Conservation (phyloP, 2,888 invertebrate species). For the Erebia ligea region DNA sequence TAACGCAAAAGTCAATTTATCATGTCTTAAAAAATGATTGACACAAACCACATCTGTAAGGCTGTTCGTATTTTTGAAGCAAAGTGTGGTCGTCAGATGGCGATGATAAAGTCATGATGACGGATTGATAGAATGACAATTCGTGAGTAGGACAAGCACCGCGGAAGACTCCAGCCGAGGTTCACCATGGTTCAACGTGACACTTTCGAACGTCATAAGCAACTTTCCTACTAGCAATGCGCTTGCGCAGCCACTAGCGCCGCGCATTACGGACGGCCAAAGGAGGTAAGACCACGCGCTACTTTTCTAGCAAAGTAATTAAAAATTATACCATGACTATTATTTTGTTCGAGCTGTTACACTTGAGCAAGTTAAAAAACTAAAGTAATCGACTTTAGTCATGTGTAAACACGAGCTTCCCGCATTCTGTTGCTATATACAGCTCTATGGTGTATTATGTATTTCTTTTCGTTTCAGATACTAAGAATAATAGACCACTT, state of each 20-base stretch:
- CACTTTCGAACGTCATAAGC: conserved; percentile 82
- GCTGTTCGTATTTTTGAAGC: conserved; percentile 54
- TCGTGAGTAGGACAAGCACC: conserved; percentile 79
- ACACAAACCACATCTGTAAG: conserved; percentile 61
- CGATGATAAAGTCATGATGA: conserved; percentile 74
- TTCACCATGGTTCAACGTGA: conserved; percentile 83
- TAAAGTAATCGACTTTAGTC: conserved; percentile 46
- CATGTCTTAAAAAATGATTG: conserved; percentile 48
- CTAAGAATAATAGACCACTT: too few species aligned
- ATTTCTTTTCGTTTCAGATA: background rate
- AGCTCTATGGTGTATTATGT: background rate
- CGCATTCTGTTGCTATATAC: conserved; percentile 15
- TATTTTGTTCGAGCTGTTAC: conserved; percentile 63
- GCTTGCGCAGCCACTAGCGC: conserved; percentile 55
- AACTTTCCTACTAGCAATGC: conserved; percentile 83
- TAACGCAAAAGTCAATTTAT: conserved; percentile 32
- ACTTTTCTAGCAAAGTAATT: conserved; percentile 71
- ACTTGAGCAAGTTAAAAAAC: conserved; percentile 45
- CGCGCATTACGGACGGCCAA: conserved; percentile 60
- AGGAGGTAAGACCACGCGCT: conserved; percentile 63
- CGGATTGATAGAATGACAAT: conserved; percentile 81
- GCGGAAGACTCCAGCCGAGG: conserved; percentile 75
- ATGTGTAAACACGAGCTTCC: conserved; percentile 35
- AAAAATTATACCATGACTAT: conserved; percentile 62
- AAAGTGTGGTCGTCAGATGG: conserved; percentile 63